These are phyloP conservation scores for Bombus picipes DNA, from an alignment of 1,140 invertebrate species.

Conservation along the genomic window DNA sequence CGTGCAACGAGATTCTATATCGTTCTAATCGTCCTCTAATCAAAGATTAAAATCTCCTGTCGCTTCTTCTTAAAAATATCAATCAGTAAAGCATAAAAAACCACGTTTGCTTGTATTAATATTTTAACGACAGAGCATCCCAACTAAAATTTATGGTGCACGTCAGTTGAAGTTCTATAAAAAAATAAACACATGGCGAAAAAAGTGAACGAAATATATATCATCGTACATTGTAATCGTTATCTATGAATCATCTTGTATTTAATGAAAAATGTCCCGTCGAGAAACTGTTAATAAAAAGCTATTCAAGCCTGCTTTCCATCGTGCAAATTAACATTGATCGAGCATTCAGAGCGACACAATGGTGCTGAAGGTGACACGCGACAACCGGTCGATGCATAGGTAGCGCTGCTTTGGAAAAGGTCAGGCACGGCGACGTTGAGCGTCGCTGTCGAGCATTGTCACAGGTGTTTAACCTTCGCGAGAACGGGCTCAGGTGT, in stretches of 20 bases:
- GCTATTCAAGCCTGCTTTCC: not conserved
- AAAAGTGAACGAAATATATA: not conserved
- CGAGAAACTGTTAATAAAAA: not conserved
- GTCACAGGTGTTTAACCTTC: constrained; percentile 66
- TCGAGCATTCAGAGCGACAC: not conserved
- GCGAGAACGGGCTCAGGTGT: constrained; percentile 55
- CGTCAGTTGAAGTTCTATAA: too few species aligned
- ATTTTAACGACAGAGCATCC: not conserved
- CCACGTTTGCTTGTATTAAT: not conserved
- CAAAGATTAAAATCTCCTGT: not conserved
- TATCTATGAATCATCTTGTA: too few species aligned
- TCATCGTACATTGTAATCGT: too few species aligned
- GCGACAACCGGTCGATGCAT: constrained; percentile 28
- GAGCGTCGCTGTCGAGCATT: constrained; percentile 49
- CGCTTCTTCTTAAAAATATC: not conserved
- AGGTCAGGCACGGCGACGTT: constrained; percentile 43
- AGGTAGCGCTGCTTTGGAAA: constrained; percentile 15
- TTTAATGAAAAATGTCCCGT: too few species aligned
- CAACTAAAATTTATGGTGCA: too few species aligned
- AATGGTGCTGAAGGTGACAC: constrained; percentile 33
- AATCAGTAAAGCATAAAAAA: not conserved
- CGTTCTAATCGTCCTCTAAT: not conserved
- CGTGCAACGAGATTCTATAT: not conserved
- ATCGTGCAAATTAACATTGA: not conserved
- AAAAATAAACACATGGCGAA: not conserved